These are phyloP conservation scores for Sorex fumeus DNA, from an alignment of 2,113 vertebrate genomes.

Conservation along the genomic window DNA sequence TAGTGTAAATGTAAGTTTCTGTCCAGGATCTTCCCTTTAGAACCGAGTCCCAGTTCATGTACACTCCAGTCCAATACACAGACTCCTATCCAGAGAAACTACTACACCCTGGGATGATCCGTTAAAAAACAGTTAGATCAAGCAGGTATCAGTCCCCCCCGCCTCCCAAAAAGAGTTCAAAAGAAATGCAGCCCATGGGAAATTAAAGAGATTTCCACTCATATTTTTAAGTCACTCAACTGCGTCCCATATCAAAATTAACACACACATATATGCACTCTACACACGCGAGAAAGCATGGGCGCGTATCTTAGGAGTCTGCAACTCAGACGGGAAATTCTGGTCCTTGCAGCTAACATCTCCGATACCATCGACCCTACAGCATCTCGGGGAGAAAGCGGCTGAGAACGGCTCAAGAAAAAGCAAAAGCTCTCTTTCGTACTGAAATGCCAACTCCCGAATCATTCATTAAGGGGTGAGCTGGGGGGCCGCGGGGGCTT, in stretches of 20 bases:
- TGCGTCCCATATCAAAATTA: background rate
- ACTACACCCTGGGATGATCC: slow-evolving; percentile 29
- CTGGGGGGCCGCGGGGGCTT: too few species aligned
- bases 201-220: slow-evolving; percentile 34
- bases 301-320: background rate
- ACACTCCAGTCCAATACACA: slow-evolving; percentile 41
- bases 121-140: slow-evolving; percentile 35
- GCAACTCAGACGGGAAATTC: slow-evolving; percentile 31
- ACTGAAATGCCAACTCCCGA: slow-evolving; percentile 62
- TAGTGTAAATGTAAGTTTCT: slow-evolving; percentile 57
- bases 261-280: background rate
- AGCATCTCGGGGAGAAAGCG: background rate
- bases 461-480: slow-evolving; percentile 2
- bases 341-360: slow-evolving; percentile 44
- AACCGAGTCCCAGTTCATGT: slow-evolving; percentile 49
- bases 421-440: slow-evolving; percentile 9
- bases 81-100: slow-evolving; percentile 29
- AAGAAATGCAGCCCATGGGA: slow-evolving; percentile 38
- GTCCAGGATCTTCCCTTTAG: slow-evolving; percentile 47
- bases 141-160: slow-evolving; percentile 15
- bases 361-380: slow-evolving; percentile 51
- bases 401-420: background rate
- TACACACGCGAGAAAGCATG: background rate
- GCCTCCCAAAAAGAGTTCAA: slow-evolving; percentile 46
- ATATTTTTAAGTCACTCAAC: slow-evolving; percentile 41